Evolutionary conservation across 1,140 invertebrate genomes (phyloP), one percentile per base, ranked within the genome.

Genomic region (Nylanderia fulva): DNA sequence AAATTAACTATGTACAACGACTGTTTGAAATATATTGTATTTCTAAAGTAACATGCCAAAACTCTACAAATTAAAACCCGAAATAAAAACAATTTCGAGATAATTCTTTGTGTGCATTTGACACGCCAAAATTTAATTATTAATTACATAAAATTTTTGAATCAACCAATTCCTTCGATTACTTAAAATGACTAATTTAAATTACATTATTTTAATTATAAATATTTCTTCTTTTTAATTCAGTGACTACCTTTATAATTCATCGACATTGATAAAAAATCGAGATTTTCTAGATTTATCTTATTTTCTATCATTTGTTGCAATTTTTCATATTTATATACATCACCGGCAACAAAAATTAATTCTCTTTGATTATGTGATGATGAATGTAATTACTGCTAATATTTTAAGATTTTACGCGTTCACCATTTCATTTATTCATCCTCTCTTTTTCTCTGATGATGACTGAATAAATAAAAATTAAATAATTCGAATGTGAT

Each of bases 31-130:
- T 9, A 45, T 63, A 45, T 9, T 11, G n/a, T 13, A 15, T 64
- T 27, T 68, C 27, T 79, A 36, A 68, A 79, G 76, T 79, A 79
- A 29, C 9, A 42, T 56, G 76, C 76, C 63, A 27, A 54, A 15
- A n/a, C 27, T 79, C 4, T 8, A 7, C 13, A 15, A 52, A 39
- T 56, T 29, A 24, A 11, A 79, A 69, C n/a, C 9, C 0, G 15
- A 39, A 54, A 21, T 39, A 54, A 36, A 45, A 27, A 6, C 4
- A 66, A 66, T 11, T 36, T 64, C 27, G 48, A 66, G 2, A 52
- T 2, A 18, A 66, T 18, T 64, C 21, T 77, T 39, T 48, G 13
- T 29, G n/a, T n/a, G n/a, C n/a, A n/a, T n/a, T n/a, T n/a, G n/a
- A 45, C 2, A 66, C 8, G 15, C 9, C 24, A 1, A 6, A 3